These are phyloP conservation scores for Melangyna quadrimaculata DNA, from an alignment of 2,888 invertebrate genomes.

Conservation along the genomic window DNA sequence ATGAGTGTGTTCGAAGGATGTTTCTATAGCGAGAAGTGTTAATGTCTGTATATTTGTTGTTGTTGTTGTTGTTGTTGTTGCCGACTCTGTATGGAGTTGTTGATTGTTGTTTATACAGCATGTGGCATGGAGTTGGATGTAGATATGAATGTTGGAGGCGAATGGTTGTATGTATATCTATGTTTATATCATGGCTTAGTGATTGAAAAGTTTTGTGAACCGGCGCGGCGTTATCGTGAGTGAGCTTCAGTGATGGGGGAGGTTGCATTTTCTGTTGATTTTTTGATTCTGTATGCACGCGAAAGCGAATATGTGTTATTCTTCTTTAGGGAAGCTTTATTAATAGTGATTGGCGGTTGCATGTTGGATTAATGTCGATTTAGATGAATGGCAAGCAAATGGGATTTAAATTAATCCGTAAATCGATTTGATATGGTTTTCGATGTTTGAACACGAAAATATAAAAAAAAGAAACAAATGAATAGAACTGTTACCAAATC, in stretches of 20 bases:
- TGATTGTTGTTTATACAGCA: constrained; percentile 41
- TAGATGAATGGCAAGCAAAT: constrained; percentile 41
- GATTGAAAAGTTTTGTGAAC: constrained; percentile 47
- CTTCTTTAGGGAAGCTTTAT: background rate
- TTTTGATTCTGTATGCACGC: background rate
- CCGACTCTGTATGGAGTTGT: constrained; percentile 20
- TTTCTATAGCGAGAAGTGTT: background rate
- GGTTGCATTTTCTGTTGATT: constrained; percentile 17
- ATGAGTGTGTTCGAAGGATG: constrained; percentile 10
- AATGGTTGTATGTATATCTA: background rate
- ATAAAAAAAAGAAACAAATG: background rate
- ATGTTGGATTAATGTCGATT: constrained; percentile 42
- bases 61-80: background rate
- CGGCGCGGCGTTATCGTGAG: too few relatives aligned
- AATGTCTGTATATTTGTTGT: constrained; percentile 4
- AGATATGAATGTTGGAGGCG: background rate
- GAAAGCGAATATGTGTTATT: background rate
- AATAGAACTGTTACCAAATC: background rate
- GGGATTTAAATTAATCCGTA: constrained; percentile 24
- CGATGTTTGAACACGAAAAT: constrained; percentile 28
- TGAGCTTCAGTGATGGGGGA: too few relatives aligned
- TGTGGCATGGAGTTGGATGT: background rate
- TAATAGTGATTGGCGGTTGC: constrained; percentile 32
- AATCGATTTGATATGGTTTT: constrained; percentile 19
- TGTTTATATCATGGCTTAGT: constrained; percentile 31